phyloP scores from a whole-genome alignment of 2,888 invertebrate species.

The Pterostichus madidus region DNA sequence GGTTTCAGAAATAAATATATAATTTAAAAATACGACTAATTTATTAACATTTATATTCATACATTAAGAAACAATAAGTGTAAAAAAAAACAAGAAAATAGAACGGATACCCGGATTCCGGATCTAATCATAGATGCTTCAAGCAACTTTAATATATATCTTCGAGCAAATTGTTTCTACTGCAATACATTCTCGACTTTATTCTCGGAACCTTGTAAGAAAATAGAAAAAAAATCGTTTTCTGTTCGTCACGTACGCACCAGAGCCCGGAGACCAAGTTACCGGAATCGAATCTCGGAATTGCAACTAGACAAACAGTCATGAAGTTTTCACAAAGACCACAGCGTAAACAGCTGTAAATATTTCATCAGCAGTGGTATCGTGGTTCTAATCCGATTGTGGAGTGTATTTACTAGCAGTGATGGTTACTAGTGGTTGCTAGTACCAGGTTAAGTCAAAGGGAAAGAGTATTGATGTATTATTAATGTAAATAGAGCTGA shows the following conservation, averaged over 20 bases:
- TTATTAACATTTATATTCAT: no score
- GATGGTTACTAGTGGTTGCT: constrained; percentile 10
- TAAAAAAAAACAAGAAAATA: no score
- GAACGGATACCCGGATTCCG: no score
- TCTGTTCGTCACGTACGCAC: neutral
- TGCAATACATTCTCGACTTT: constrained; percentile 26
- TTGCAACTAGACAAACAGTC: constrained; percentile 18
- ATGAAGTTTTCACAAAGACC: constrained; percentile 22
- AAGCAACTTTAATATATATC: neutral
- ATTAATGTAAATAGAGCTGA: no score
- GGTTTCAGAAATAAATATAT: no score
- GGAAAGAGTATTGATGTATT: no score
- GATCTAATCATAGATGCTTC: no score
- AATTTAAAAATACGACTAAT: no score
- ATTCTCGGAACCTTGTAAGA: neutral
- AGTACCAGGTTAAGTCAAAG: neutral
- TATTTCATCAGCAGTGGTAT: constrained; percentile 15
- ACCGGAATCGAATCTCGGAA: constrained; percentile 7
- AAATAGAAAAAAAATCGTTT: constrained; percentile 13
- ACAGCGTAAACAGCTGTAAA: constrained; percentile 15
- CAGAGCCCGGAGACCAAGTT: neutral
- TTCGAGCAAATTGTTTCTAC: constrained; percentile 18
- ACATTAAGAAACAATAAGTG: no score
- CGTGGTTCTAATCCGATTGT: constrained; percentile 33
- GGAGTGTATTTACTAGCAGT: neutral